Conservation (phyloP, 1,140 invertebrate species). For the Diachasma alloeum region DNA sequence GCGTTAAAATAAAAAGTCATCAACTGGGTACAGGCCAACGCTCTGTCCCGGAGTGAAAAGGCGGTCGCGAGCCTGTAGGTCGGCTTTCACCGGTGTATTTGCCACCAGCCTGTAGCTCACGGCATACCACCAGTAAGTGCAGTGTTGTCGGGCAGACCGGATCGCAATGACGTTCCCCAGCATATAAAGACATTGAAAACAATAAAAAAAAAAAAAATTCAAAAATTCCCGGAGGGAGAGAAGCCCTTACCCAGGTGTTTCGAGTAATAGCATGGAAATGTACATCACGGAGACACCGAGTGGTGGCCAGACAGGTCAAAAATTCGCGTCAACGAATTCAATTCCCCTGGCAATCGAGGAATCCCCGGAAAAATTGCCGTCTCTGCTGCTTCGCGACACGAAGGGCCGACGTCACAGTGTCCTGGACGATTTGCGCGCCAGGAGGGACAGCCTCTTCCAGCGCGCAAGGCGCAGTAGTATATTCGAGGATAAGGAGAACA, state of each 20-base stretch:
- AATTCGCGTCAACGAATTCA: constrained; percentile 61
- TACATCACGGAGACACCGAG: constrained; percentile 51
- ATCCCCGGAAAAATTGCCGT: constrained; percentile 22
- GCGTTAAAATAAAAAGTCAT: background rate
- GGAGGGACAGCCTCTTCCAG: constrained; percentile 56
- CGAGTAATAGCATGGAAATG: constrained; percentile 54
- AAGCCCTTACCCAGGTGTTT: background rate
- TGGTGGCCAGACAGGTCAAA: constrained; percentile 42
- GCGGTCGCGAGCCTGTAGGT: constrained; percentile 46
- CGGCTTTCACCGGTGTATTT: constrained; percentile 48
- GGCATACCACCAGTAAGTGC: background rate
- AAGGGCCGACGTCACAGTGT: constrained; percentile 53
- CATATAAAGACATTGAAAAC: background rate
- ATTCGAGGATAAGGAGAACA: constrained; percentile 55
- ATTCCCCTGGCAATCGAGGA: constrained; percentile 58
- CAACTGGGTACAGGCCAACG: constrained; percentile 27
- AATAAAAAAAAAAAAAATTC: too few relatives aligned
- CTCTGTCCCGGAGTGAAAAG: constrained; percentile 50
- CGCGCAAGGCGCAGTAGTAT: constrained; percentile 53
- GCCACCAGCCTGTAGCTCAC: background rate
- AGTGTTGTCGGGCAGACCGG: background rate
- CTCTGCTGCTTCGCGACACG: constrained; percentile 16
- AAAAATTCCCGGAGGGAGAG: too few relatives aligned
- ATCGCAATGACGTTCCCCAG: background rate
- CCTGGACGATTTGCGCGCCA: constrained; percentile 56